A percentile compares a stretch with the other conserved stretches of the same genome.
Conservation (phyloP, 2,888 invertebrate genomes). For the Sphaerophoria taeniata region DNA sequence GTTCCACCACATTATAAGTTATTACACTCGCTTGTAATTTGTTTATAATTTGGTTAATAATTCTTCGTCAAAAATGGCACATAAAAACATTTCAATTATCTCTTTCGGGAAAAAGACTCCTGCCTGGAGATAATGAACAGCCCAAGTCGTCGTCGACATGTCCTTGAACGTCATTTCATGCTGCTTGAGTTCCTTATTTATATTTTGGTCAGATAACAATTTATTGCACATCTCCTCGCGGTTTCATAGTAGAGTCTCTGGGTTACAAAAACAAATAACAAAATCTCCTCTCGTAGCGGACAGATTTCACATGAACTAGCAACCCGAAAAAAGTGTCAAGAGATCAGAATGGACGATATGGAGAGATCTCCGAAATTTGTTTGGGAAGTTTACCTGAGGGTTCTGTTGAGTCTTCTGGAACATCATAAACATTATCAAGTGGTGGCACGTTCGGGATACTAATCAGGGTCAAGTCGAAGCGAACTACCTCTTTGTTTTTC, state of each 20-base stretch:
- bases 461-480: constrained; percentile 41
- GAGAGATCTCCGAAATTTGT: not conserved
- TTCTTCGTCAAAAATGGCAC: constrained; percentile 22
- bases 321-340: constrained; percentile 44
- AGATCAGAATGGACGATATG: constrained; percentile 43
- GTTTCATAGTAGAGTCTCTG: constrained; percentile 1
- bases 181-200: constrained; percentile 41
- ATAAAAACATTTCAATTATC: constrained; percentile 23
- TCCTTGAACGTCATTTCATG: constrained; percentile 46
- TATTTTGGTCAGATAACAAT: constrained; percentile 56
- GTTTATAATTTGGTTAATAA: constrained; percentile 51
- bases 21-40: constrained; percentile 32
- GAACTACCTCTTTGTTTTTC: constrained; percentile 6
- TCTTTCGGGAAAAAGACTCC: not conserved
- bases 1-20: not conserved
- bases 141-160: constrained; percentile 4
- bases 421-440: constrained; percentile 40
- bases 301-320: constrained; percentile 17
- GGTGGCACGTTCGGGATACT: constrained; percentile 38
- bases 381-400: constrained; percentile 42
- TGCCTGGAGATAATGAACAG: not conserved
- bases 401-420: constrained; percentile 3
- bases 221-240: constrained; percentile 24
- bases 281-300: constrained; percentile 48
- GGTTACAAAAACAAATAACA: constrained; percentile 10